A percentile compares a stretch with the other conserved stretches of the same genome.
These are phyloP conservation scores for Helicoverpa assulta DNA, from an alignment of 2,888 invertebrate genomes.

Conservation along the genomic window DNA sequence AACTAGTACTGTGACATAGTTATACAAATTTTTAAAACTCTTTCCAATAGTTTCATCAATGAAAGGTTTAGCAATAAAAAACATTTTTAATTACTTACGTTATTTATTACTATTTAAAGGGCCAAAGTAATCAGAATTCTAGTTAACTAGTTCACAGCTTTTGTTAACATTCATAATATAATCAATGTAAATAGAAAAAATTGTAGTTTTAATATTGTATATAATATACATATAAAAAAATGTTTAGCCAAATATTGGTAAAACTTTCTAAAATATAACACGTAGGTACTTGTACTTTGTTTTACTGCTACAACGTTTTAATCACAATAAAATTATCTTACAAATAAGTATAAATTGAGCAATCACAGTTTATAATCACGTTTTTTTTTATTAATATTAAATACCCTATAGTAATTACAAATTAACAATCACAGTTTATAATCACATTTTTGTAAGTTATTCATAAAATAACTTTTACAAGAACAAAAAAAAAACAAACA, in stretches of 20 bases:
- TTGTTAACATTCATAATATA: constrained; percentile 33
- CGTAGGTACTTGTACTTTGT: constrained; percentile 32
- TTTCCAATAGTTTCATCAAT: no score
- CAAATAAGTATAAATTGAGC: constrained; percentile 31
- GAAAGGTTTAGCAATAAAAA: no score
- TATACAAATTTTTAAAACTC: no score
- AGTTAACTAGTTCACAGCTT: constrained; percentile 32
- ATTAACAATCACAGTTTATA: constrained; percentile 36
- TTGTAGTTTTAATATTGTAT: constrained; percentile 30
- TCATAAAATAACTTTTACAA: constrained; percentile 34
- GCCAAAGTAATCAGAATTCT: constrained; percentile 32
- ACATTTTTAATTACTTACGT: no score
- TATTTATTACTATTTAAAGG: no score
- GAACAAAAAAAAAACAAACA: constrained; percentile 20
- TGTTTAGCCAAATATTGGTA: constrained; percentile 28
- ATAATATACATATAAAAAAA: constrained; percentile 31
- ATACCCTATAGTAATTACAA: constrained; percentile 35
- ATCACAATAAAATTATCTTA: constrained; percentile 28
- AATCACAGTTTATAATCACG: constrained; percentile 35
- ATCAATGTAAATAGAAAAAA: constrained; percentile 31
- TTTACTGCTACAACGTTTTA: constrained; percentile 33
- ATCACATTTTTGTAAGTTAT: constrained; percentile 34
- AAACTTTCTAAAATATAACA: constrained; percentile 29
- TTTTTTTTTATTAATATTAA: constrained; percentile 37
- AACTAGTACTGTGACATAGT: no score